Percentiles rank a stretch among this genome's conserved stretches.
Evolutionary conservation across 2,888 invertebrate genomes (phyloP).

Genomic region (Crossocerus cetratus): DNA sequence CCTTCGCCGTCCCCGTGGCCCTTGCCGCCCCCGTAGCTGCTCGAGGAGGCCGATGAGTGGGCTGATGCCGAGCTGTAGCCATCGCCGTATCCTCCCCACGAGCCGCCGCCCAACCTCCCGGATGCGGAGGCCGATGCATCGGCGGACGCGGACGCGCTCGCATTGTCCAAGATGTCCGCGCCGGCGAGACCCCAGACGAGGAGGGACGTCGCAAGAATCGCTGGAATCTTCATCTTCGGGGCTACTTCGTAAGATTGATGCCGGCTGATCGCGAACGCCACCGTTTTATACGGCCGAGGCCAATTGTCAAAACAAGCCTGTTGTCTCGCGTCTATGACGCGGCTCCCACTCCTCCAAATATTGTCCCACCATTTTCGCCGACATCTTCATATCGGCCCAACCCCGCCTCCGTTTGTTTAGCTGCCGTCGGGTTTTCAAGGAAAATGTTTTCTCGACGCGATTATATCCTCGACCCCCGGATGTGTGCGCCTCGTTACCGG

Average conservation of each 20-base stretch:
- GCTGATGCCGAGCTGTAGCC: background rate
- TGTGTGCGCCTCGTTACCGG: background rate
- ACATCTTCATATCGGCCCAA: slow-evolving; percentile 10
- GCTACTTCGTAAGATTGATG: slow-evolving; percentile 49
- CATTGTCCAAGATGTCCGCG: background rate
- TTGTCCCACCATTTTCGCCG: slow-evolving; percentile 11
- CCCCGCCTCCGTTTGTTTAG: slow-evolving; percentile 18
- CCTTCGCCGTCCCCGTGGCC: background rate
- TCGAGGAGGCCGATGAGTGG: background rate
- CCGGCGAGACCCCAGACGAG: slow-evolving; percentile 36
- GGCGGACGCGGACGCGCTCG: background rate
- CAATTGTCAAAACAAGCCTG: slow-evolving; percentile 46
- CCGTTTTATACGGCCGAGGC: slow-evolving; percentile 37
- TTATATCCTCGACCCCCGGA: background rate
- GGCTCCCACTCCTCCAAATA: slow-evolving; percentile 23
- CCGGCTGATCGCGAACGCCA: background rate
- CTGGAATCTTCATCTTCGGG: slow-evolving; percentile 52
- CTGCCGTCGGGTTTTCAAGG: background rate
- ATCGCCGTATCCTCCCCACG: background rate
- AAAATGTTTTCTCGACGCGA: slow-evolving; percentile 4
- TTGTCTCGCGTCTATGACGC: slow-evolving; percentile 2
- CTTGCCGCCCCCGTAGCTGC: background rate
- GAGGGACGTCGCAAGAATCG: slow-evolving; percentile 40
- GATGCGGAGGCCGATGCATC: background rate
- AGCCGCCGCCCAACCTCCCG: background rate